phyloP scores from a whole-genome alignment of 2,888 invertebrate species.

The Hypolimnas misippus region DNA sequence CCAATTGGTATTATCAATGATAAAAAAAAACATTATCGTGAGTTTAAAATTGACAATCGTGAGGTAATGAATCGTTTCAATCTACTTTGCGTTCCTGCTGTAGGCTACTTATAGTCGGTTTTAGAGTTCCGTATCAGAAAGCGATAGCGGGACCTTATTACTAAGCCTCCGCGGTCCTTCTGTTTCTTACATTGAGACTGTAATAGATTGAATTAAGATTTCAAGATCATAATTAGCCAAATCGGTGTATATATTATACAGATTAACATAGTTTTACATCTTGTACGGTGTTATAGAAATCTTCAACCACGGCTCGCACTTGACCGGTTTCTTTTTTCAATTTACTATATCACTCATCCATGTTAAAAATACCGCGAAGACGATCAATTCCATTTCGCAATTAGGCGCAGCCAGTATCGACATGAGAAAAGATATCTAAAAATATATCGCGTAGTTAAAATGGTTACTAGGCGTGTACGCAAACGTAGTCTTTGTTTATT shows the following conservation, averaged over 20 bases:
- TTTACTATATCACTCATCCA: neutral
- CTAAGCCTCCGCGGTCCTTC: too few species aligned
- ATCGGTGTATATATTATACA: too few species aligned
- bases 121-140: too few species aligned
- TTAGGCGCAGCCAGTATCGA: conserved; percentile 27
- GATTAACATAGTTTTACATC: too few species aligned
- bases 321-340: neutral
- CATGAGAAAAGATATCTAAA: conserved; percentile 27
- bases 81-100: neutral
- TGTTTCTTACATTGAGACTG: too few species aligned
- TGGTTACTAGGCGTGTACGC: conserved; percentile 26
- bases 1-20: neutral
- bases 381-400: conserved; percentile 30
- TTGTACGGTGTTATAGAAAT: too few species aligned
- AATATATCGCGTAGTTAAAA: conserved; percentile 19
- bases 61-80: neutral
- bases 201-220: too few species aligned
- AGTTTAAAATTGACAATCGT: neutral
- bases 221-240: too few species aligned
- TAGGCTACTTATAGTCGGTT: too few species aligned
- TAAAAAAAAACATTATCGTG: neutral
- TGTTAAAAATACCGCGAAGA: conserved; percentile 20
- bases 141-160: too few species aligned
- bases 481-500: conserved; percentile 12
- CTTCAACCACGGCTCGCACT: neutral